A percentile compares a stretch with the other conserved stretches of the same genome.
These are phyloP conservation scores for Artemisiospiza belli DNA, from an alignment of 2,113 vertebrate genomes.

Conservation along the genomic window DNA sequence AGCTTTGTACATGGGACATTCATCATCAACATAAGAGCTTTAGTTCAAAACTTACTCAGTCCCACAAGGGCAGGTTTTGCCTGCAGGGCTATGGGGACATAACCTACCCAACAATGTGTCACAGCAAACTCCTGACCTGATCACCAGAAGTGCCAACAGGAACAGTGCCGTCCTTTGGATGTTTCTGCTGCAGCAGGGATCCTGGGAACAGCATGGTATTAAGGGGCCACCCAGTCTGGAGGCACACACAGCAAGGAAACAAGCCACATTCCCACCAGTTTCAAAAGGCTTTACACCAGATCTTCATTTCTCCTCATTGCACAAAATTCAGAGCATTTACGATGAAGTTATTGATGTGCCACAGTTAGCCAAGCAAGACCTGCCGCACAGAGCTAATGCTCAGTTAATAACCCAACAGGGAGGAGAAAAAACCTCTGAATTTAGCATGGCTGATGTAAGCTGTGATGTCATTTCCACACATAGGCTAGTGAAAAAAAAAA, in stretches of 20 bases:
- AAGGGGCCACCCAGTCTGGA: not conserved
- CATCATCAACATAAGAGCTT: not conserved
- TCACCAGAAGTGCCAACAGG: not conserved
- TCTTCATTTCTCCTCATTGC: not conserved
- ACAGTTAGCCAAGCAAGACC: not conserved
- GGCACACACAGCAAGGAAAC: fast-evolving
- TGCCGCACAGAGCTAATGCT: not conserved
- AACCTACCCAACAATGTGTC: fast-evolving
- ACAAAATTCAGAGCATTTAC: not conserved
- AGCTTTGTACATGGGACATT: not conserved
- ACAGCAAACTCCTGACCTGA: not conserved
- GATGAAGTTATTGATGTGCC: not conserved
- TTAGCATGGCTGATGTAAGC: slow-evolving; percentile 24
- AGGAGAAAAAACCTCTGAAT: slow-evolving; percentile 20
- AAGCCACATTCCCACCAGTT: fast-evolving
- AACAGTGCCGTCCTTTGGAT: fast-evolving
- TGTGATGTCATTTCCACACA: slow-evolving; percentile 53
- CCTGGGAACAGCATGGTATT: fast-evolving
- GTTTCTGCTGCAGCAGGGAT: fast-evolving
- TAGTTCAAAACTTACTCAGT: not conserved
- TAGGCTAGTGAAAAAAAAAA: not conserved
- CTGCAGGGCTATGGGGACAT: not conserved
- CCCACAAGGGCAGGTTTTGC: not conserved
- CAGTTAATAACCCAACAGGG: not conserved
- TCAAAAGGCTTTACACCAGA: not conserved